Base-by-base conservation (phyloP, 2,888 invertebrate species). In the Nemoura dubitans region DNA sequence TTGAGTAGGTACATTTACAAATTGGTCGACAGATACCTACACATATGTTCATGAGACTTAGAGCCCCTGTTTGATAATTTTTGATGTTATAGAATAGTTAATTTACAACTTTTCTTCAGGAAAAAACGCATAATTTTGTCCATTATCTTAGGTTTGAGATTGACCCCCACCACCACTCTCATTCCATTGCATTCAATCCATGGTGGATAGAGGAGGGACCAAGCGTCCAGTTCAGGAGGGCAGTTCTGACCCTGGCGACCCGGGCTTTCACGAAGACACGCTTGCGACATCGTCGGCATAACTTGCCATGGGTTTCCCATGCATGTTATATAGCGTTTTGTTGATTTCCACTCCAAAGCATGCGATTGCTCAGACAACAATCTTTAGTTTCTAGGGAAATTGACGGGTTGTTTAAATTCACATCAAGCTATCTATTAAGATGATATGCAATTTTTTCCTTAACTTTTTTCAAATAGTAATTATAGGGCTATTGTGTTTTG, bases 341-440 rank as follows among this genome's bases (percentile, higher is more conserved):
- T 59, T 59, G 59, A 59, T 59, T 59, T 59, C 21, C 59, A 59
- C 59, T 59, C 59, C 6, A 59, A 59, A 59, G 21, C 59, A 59
- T 59, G 59, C 59, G 59, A 59, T 59, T 21, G 21, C 59, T 1
- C 59, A 59, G 59, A 59, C 59, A 59, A 59, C 59, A 59, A 59
- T 59, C 59, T 59, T 59, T 21, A 59, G 59, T 59, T 59, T 59
- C 59, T 59, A 59, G 59, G 59, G 59, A 59, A 59, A 59, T 59
- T 59, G 59, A 59, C 59, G 59, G 59, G 21, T 21, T 59, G 14
- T 10, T 21, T 59, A 10, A 59, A 59, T 59, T 59, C 59, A 59
- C 59, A 59, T 59, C 59, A 59, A 59, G 59, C 59, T 21, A 21
- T 21, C 59, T 21, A 59, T 59, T 59, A 59, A 21, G 59, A 2